These are phyloP conservation scores for Eupleurogrammus muticus DNA, from an alignment of 2,797 vertebrate species.

Conservation along the genomic window DNA sequence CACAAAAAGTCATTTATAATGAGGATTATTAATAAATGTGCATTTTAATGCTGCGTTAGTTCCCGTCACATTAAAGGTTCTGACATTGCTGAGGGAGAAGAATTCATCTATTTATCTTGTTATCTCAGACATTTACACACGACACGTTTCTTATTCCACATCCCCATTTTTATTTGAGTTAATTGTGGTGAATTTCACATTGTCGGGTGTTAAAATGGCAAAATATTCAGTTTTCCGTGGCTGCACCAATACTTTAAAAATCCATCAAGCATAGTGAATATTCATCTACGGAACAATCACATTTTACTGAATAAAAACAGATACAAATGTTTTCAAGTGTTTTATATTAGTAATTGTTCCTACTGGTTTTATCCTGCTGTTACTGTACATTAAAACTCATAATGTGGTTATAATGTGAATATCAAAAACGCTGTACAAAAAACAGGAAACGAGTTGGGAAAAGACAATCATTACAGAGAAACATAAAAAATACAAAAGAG, in stretches of 20 bases:
- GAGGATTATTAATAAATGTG: neutral
- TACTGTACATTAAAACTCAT: constrained; percentile 39
- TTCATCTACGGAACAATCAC: constrained; percentile 53
- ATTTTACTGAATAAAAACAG: constrained; percentile 40
- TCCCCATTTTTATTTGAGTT: constrained; percentile 51
- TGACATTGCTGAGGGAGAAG: constrained; percentile 1
- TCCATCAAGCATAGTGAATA: constrained; percentile 42
- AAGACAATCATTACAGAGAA: constrained; percentile 55
- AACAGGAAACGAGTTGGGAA: constrained; percentile 47
- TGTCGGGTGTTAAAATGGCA: constrained; percentile 20
- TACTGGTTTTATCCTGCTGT: constrained; percentile 40
- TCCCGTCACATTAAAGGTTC: constrained; percentile 28
- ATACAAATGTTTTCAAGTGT: constrained; percentile 67
- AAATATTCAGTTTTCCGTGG: constrained; percentile 23
- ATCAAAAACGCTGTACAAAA: constrained; percentile 71
- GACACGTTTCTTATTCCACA: constrained; percentile 25
- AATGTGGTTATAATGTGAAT: constrained; percentile 49
- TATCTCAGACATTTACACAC: neutral
- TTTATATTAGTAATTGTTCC: constrained; percentile 35
- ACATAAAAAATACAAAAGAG: constrained; percentile 79
- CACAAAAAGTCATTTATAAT: no score
- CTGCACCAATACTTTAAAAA: constrained; percentile 14
- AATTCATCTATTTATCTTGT: no score
- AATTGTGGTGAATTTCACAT: constrained; percentile 55
- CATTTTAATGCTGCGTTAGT: constrained; percentile 23